Percentiles rank a stretch among this genome's conserved stretches.
Evolutionary conservation across 1,140 invertebrate genomes (phyloP).

Genomic region (Pogonomyrmex californicus): DNA sequence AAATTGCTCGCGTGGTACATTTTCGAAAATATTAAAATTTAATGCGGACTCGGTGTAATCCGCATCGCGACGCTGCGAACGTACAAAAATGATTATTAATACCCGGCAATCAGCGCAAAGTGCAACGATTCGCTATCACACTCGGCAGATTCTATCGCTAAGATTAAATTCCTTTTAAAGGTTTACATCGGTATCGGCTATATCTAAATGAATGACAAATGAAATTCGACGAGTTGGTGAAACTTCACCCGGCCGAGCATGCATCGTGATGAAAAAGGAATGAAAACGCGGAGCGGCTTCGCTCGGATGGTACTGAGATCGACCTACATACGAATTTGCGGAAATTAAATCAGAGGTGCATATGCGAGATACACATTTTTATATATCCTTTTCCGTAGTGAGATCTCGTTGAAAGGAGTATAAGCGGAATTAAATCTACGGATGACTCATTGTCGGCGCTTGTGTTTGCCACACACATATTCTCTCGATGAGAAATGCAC

Average conservation of each 20-base stretch:
- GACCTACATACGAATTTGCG: conserved; percentile 51
- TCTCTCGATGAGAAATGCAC: not conserved
- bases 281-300: not conserved
- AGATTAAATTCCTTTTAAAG: conserved; percentile 15
- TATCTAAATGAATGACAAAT: conserved; percentile 12
- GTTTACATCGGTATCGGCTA: not conserved
- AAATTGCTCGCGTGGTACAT: conserved; percentile 18
- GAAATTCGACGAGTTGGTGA: conserved; percentile 14
- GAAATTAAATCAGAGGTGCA: conserved; percentile 53
- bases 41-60: not conserved
- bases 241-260: conserved; percentile 6
- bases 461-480: not conserved
- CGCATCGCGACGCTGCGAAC: not conserved
- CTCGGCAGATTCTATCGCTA: not conserved
- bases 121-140: not conserved
- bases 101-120: not conserved
- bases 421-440: conserved; percentile 31
- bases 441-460: conserved; percentile 32
- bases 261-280: conserved; percentile 16
- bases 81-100: not conserved
- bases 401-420: conserved; percentile 30
- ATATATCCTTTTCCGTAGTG: conserved; percentile 21
- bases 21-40: not conserved
- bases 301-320: conserved; percentile 18
- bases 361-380: conserved; percentile 24